Conservation (phyloP, 2,888 invertebrate genomes). For the Sepiola atlantica region DNA sequence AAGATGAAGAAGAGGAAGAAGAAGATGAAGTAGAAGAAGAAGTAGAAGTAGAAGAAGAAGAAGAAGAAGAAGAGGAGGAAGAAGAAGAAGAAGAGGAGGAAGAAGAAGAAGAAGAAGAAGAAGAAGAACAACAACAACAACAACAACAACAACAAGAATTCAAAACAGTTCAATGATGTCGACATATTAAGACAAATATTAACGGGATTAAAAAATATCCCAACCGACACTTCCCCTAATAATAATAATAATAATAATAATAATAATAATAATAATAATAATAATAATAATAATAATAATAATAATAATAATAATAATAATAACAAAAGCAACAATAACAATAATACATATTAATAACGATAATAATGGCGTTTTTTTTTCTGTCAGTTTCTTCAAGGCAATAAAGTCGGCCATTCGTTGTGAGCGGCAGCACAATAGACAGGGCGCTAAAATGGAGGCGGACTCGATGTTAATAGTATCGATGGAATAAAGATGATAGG, state of each 20-base stretch:
- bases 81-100: background rate
- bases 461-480: background rate
- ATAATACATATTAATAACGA: background rate
- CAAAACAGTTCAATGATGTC: background rate
- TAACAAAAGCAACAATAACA: background rate
- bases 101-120: background rate
- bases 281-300: background rate
- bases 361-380: background rate
- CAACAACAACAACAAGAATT: background rate
- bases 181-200: background rate
- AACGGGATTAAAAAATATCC: background rate
- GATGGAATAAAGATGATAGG: conserved; percentile 22
- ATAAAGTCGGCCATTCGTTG: background rate
- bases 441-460: background rate
- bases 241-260: background rate
- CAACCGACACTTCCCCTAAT: background rate
- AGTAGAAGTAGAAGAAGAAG: background rate
- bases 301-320: conserved; percentile 24
- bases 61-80: background rate
- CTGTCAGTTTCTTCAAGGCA: background rate
- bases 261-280: conserved; percentile 3
- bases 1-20: background rate
- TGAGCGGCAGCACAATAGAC: background rate
- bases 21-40: too few species aligned
- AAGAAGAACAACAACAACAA: background rate